Percentiles rank a stretch among this genome's conserved stretches.
Evolutionary conservation across 2,888 invertebrate genomes (phyloP).

Genomic region (Dioctria rufipes): DNA sequence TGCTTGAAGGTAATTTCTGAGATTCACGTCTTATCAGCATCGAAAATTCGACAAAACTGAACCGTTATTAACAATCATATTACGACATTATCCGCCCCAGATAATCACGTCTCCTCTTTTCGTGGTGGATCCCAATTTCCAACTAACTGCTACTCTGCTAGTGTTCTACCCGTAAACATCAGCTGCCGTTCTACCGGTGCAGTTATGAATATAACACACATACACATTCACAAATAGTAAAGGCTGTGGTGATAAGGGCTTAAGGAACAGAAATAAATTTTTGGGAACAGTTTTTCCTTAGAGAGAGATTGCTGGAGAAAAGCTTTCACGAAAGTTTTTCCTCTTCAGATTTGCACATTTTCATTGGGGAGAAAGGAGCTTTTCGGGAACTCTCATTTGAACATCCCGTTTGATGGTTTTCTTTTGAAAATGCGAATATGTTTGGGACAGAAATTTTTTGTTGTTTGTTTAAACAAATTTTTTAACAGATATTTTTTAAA

Average conservation of each 20-base stretch:
- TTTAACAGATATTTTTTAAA: too few species aligned
- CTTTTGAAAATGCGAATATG: too few species aligned
- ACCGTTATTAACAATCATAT: conserved; percentile 4
- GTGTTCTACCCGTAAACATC: not conserved
- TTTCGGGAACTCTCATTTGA: too few species aligned
- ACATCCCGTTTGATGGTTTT: too few species aligned
- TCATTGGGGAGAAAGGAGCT: not conserved
- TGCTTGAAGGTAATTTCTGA: not conserved
- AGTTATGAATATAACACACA: not conserved
- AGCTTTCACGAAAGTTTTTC: not conserved
- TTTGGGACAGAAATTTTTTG: too few species aligned
- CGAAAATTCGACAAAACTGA: conserved; percentile 42
- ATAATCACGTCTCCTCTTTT: conserved; percentile 32
- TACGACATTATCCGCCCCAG: conserved; percentile 26
- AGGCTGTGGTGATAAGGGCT: not conserved
- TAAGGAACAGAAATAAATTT: conserved; percentile 26
- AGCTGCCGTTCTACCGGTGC: conserved; percentile 29
- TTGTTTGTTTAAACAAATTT: too few species aligned
- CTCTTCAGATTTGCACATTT: not conserved
- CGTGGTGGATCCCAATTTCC: conserved; percentile 16
- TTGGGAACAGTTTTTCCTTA: conserved; percentile 33
- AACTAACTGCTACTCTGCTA: conserved; percentile 21
- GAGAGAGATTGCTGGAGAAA: not conserved
- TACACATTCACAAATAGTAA: too few species aligned
- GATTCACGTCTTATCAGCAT: conserved; percentile 42